phyloP scores from a whole-genome alignment of 2,113 vertebrate genomes.

The Passer montanus region DNA sequence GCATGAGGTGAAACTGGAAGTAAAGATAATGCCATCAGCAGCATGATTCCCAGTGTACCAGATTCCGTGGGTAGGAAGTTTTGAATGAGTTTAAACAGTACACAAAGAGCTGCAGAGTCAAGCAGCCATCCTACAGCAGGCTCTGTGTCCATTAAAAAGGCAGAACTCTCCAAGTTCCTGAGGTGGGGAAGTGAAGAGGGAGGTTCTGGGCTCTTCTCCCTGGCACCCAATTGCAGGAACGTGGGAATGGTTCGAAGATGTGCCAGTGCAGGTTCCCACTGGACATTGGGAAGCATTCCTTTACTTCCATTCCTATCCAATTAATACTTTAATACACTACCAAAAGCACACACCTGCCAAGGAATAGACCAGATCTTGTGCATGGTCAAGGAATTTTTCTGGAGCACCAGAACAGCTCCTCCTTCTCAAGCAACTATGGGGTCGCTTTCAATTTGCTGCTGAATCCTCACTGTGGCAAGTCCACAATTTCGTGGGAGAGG shows the following conservation, averaged over 20 bases:
- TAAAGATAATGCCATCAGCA: background rate
- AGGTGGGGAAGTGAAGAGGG: background rate
- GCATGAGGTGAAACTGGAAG: background rate
- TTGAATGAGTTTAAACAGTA: background rate
- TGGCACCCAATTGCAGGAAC: fast-evolving
- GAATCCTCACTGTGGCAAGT: background rate
- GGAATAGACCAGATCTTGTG: background rate
- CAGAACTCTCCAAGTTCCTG: background rate
- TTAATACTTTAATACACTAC: fast-evolving
- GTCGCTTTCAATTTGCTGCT: background rate
- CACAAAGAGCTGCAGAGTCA: background rate
- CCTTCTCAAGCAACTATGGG: background rate
- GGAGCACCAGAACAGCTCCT: background rate
- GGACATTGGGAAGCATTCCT: background rate
- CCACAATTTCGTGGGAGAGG: background rate
- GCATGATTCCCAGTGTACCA: background rate
- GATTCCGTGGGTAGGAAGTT: background rate
- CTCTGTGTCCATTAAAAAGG: background rate
- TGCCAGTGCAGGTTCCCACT: background rate
- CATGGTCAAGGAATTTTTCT: background rate
- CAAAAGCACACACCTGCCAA: background rate
- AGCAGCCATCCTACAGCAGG: background rate
- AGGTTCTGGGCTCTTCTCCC: background rate
- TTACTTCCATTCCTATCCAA: background rate
- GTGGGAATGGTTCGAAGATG: fast-evolving